Conservation (phyloP, 2,113 vertebrate genomes). For the Copsychus sechellarum region DNA sequence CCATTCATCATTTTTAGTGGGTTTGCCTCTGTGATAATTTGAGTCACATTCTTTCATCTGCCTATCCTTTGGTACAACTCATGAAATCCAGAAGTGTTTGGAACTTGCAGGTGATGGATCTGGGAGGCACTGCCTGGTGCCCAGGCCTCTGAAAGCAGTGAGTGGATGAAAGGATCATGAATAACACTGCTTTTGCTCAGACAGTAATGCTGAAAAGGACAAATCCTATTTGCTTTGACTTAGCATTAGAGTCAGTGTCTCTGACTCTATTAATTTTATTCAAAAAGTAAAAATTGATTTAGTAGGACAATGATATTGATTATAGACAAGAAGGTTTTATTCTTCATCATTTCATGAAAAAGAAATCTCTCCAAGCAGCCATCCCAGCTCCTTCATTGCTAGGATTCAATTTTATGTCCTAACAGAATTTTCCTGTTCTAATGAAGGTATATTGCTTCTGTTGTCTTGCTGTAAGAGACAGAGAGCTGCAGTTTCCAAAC, state of each 20-base stretch:
- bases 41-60: not conserved
- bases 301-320: not conserved
- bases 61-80: not conserved
- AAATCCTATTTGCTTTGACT: constrained; percentile 8
- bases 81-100: not conserved
- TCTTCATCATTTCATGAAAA: not conserved
- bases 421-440: not conserved
- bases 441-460: not conserved
- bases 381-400: not conserved
- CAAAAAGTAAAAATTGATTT: constrained; percentile 22
- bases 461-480: not conserved
- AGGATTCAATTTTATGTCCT: not conserved
- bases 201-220: not conserved
- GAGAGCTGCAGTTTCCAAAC: not conserved
- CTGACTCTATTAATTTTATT: constrained; percentile 13
- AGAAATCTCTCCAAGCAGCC: not conserved
- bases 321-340: not conserved
- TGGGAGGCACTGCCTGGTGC: not conserved
- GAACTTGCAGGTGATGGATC: not conserved
- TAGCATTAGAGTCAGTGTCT: not conserved
- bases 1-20: not conserved
- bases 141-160: not conserved
- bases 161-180: not conserved
- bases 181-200: not conserved
- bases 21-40: not conserved